Conservation (phyloP, 2,888 invertebrate genomes). For the Drosophila neonasuta region DNA sequence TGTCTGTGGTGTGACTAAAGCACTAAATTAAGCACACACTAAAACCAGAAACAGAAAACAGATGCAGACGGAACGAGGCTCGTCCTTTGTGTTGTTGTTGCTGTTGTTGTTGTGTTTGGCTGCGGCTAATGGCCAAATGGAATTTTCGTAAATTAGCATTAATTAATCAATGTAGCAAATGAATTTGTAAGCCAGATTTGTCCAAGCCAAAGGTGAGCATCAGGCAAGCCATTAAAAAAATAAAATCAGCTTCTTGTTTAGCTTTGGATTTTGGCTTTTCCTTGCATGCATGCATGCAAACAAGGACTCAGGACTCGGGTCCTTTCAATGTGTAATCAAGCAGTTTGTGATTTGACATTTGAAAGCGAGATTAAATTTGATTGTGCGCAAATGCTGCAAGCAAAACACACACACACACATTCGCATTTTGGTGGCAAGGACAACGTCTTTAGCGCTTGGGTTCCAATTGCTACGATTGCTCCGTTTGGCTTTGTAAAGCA, state of each 20-base stretch:
- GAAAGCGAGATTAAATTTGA: constrained; percentile 65
- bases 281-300: background rate
- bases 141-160: constrained; percentile 76
- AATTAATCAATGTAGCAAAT: constrained; percentile 75
- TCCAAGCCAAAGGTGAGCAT: constrained; percentile 42
- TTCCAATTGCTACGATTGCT: constrained; percentile 26
- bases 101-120: constrained; percentile 22
- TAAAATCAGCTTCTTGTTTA: constrained; percentile 48
- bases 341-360: constrained; percentile 62
- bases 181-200: constrained; percentile 66
- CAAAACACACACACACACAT: constrained; percentile 21
- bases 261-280: background rate
- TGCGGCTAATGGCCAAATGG: constrained; percentile 65
- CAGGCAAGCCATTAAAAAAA: constrained; percentile 59
- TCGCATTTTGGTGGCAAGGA: constrained; percentile 41
- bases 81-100: constrained; percentile 13
- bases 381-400: constrained; percentile 46
- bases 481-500: constrained; percentile 26
- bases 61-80: constrained; percentile 5
- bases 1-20: constrained; percentile 47
- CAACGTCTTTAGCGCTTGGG: constrained; percentile 36
- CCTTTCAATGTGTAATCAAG: constrained; percentile 53
- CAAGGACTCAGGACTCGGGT: background rate
- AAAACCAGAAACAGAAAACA: constrained; percentile 22
- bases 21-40: constrained; percentile 59